Conservation (phyloP, 1,140 invertebrate species). For the Diachasmimorpha longicaudata region DNA sequence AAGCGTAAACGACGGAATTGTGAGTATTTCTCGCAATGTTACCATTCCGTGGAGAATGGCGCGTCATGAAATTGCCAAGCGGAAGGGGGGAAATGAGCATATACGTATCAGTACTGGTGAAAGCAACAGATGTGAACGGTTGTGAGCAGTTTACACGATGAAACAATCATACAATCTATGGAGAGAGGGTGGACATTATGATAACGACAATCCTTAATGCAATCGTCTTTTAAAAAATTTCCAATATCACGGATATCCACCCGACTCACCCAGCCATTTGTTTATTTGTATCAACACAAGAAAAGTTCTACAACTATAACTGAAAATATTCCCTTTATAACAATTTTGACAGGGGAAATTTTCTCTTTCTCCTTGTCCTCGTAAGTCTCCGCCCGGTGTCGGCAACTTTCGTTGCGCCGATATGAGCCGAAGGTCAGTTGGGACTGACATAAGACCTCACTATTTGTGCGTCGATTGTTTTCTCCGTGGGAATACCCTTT, state of each 20-base stretch:
- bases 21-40: constrained; percentile 38
- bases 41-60: constrained; percentile 37
- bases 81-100: background rate
- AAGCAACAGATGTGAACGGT: constrained; percentile 52
- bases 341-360: too few species aligned
- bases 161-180: constrained; percentile 43
- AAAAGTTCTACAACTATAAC: too few species aligned
- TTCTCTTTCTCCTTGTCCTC: too few species aligned
- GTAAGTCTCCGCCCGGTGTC: too few species aligned
- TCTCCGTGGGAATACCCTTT: too few species aligned
- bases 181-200: background rate
- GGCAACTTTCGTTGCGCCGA: too few species aligned
- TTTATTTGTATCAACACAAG: too few species aligned
- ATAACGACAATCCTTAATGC: background rate
- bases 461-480: too few species aligned
- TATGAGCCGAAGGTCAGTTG: too few species aligned
- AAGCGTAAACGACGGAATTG: constrained; percentile 14
- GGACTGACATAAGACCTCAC: too few species aligned
- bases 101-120: constrained; percentile 39
- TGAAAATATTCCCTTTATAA: too few species aligned
- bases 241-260: background rate
- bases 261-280: too few species aligned
- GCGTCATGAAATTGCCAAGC: constrained; percentile 26
- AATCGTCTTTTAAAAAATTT: background rate
- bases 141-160: constrained; percentile 44